These are phyloP conservation scores for Sciurus niger DNA, from an alignment of 2,113 vertebrate genomes.

Conservation along the genomic window DNA sequence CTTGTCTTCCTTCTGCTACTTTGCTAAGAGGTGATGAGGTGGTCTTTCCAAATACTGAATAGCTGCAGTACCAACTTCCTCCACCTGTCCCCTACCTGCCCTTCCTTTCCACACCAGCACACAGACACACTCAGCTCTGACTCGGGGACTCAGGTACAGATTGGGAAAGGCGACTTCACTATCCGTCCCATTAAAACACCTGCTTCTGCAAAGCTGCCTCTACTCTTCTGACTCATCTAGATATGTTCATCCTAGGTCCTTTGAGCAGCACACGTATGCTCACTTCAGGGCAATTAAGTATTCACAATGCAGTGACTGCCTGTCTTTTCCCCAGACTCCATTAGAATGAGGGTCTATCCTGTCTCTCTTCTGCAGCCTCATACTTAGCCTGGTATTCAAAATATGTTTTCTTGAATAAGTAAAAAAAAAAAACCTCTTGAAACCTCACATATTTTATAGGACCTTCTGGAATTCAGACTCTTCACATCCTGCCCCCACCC, in stretches of 20 bases:
- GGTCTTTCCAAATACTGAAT: slow-evolving; percentile 43
- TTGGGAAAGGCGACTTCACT: neutral
- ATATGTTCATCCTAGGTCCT: neutral
- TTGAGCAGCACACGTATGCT: neutral
- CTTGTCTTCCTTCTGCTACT: neutral
- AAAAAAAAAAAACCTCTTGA: neutral
- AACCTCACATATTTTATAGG: neutral
- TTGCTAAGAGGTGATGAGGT: neutral
- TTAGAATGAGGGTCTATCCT: neutral
- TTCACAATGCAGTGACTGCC: neutral
- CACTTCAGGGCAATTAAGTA: neutral
- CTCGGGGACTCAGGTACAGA: neutral
- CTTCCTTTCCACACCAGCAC: neutral
- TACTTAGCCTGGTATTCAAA: neutral
- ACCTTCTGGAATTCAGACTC: neutral
- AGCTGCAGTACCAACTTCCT: neutral
- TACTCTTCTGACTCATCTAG: neutral
- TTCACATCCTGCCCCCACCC: neutral
- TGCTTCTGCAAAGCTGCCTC: neutral
- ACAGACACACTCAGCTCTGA: neutral
- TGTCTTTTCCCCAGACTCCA: neutral
- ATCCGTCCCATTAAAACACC: neutral
- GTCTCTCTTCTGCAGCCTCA: neutral
- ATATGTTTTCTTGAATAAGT: neutral
- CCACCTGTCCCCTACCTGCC: neutral